Base-by-base conservation (phyloP, 2,888 invertebrate genomes). In the Eupithecia exiguata region DNA sequence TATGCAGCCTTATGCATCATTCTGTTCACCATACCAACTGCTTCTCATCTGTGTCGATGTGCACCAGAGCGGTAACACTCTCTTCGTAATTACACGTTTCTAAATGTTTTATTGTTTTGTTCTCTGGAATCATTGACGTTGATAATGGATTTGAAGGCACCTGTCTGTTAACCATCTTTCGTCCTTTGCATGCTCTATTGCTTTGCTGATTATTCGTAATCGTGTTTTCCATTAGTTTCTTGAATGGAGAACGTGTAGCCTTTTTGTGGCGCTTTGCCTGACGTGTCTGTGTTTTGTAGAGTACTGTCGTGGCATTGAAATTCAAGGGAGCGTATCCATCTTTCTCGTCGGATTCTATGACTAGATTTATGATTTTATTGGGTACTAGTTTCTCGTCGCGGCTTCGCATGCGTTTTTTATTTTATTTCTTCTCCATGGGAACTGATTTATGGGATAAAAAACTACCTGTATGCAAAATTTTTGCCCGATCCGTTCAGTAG, bases 11-110 rank as follows among this genome's bases (percentile, higher is more conserved):
- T 30, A 21, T 62, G 35, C 35, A 30, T 53, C 21, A 53, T 53
- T 30, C 61, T 61, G 7, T 30, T 16, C 61, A 61, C 6, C 63
- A 46, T 58, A 75, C 70, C 36, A 66, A 71, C 73, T 73, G 65
- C 71, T 30, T 71, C 69, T 74, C 70, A 75, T 67, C 72, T 74
- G 46, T 36, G 35, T 49, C 63, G 10, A 49, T 76, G 79, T 78
- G 80, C 78, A 78, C n/a, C 74, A 70, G 72, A 77, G 77, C 79
- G 77, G 66, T 35, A 71, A 75, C 78, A 78, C 78, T 78, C 77
- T 70, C 74, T 73, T 78, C 71, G 74, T 77, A 77, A 78, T 78
- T 70, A 70, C 77, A 78, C 76, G 71, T 76, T 76, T 76, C 76
- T 76, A 73, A 76, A 76, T 69, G 71, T 71, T 73, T 70, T 76